phyloP scores from a whole-genome alignment of 2,113 vertebrate species.

The Esox niger region DNA sequence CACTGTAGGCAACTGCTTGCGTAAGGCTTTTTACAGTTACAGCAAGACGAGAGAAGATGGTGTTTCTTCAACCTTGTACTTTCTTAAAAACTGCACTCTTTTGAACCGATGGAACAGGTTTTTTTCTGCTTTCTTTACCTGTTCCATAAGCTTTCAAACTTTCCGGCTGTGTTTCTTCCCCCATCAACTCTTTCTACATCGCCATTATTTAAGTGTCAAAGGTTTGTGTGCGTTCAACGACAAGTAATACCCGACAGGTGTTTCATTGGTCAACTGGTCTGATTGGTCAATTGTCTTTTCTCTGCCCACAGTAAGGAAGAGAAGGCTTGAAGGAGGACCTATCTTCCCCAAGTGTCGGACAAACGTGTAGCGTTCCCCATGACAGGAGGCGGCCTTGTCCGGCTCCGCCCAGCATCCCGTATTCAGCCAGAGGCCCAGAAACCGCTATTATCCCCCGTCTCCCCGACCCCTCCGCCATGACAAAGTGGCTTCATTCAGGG shows the following conservation, averaged over 20 bases:
- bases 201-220: too few species aligned
- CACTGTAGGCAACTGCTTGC: background rate
- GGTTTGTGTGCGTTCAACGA: background rate
- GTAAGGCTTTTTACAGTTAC: background rate
- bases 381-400: conserved; percentile 14
- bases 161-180: background rate
- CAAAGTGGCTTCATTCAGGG: conserved; percentile 1
- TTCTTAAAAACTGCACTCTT: background rate
- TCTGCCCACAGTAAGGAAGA: conserved; percentile 87
- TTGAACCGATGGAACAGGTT: background rate
- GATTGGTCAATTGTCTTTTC: background rate
- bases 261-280: background rate
- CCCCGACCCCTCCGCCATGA: background rate
- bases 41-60: background rate
- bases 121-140: conserved; percentile 18
- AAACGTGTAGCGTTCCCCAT: conserved; percentile 75
- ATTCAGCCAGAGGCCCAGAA: conserved; percentile 20
- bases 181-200: background rate
- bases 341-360: conserved; percentile 96
- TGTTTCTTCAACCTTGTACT: background rate
- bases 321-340: conserved; percentile 90
- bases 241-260: background rate
- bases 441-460: background rate
- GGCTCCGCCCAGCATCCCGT: conserved; percentile 39
- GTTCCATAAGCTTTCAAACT: background rate